Conservation (phyloP, 2,888 invertebrate species). For the Conistra vaccinii region DNA sequence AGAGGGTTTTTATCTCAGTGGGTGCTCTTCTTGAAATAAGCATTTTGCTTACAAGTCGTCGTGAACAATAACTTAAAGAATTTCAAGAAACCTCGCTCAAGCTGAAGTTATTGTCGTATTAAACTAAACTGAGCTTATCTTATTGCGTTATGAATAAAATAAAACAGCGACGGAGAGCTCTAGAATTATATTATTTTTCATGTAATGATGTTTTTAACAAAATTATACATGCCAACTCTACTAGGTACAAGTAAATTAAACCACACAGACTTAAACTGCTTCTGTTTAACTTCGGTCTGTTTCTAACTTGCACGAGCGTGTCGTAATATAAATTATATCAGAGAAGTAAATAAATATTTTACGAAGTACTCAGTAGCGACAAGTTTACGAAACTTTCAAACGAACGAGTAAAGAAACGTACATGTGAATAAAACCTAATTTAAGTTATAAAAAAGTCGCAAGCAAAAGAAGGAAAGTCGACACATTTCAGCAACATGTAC, state of each 20-base stretch:
- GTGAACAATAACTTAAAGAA: conserved; percentile 22
- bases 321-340: conserved; percentile 17
- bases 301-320: conserved; percentile 14
- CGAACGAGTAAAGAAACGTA: conserved; percentile 44
- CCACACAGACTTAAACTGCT: conserved; percentile 10
- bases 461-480: conserved; percentile 41
- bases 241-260: conserved; percentile 11
- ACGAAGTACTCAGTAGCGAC: conserved; percentile 28
- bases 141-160: conserved; percentile 22
- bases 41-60: conserved; percentile 31
- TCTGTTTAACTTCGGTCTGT: conserved; percentile 18
- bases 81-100: conserved; percentile 10
- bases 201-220: too few species aligned
- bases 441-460: conserved; percentile 60
- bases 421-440: conserved; percentile 61
- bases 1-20: not conserved
- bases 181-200: not conserved
- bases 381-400: conserved; percentile 56
- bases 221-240: not conserved
- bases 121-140: conserved; percentile 35
- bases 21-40: conserved; percentile 8
- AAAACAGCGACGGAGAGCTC: not conserved
- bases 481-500: conserved; percentile 46
- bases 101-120: conserved; percentile 26
- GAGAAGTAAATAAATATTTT: conserved; percentile 31